Percentiles rank a stretch among this genome's conserved stretches.
These are phyloP conservation scores for Sarcoramphus papa DNA, from an alignment of 2,797 vertebrate species.

Conservation along the genomic window DNA sequence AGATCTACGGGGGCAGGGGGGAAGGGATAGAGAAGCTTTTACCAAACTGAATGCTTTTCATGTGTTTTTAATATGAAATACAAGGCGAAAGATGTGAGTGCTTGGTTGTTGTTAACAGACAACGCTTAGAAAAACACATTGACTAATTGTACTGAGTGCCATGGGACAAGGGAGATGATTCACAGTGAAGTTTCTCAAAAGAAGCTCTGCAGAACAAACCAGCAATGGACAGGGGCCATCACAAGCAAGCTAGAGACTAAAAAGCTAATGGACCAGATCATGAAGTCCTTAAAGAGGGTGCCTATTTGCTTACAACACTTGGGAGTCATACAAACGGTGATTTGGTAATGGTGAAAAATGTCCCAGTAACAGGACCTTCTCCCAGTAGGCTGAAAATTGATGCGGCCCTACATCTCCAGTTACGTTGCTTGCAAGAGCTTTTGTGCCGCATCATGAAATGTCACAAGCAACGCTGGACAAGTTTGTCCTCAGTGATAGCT, in stretches of 20 bases:
- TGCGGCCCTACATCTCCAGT: background rate
- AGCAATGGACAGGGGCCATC: no score
- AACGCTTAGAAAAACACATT: background rate
- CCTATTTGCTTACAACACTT: background rate
- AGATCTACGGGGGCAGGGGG: background rate
- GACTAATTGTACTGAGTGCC: background rate
- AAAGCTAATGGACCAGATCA: background rate
- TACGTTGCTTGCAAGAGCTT: background rate
- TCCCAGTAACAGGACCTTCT: background rate
- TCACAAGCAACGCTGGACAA: no score
- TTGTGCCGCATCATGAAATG: background rate
- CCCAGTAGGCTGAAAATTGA: background rate
- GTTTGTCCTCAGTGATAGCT: background rate
- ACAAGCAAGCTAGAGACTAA: background rate
- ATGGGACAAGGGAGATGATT: background rate
- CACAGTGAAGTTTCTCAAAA: background rate
- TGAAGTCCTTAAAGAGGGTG: background rate
- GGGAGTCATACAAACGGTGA: fast-evolving
- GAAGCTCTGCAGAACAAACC: background rate
- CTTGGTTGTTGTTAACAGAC: background rate
- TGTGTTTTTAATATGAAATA: background rate
- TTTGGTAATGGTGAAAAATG: background rate
- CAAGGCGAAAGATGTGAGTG: background rate
- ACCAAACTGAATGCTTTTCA: background rate
- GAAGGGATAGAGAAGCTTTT: background rate